phyloP scores from a whole-genome alignment of 2,888 invertebrate species.

The Amphimallon solstitiale region DNA sequence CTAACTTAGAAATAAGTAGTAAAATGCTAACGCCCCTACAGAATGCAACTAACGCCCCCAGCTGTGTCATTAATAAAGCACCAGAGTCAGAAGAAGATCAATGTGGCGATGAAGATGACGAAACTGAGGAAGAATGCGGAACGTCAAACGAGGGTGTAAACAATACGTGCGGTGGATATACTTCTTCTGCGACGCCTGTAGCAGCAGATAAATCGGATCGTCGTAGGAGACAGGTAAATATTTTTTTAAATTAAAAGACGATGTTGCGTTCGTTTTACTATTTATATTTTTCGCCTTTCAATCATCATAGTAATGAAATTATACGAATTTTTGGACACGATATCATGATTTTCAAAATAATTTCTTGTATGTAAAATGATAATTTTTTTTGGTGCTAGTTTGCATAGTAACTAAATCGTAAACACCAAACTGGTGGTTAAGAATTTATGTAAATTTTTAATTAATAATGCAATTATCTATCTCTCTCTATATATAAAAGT shows the following conservation, averaged over 20 bases:
- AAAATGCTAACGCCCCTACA: constrained; percentile 26
- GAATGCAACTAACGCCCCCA: neutral
- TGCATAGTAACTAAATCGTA: too few relatives aligned
- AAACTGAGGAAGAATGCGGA: constrained; percentile 30
- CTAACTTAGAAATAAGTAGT: constrained; percentile 26
- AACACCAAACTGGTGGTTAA: too few relatives aligned
- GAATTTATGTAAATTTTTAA: too few relatives aligned
- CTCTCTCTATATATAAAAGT: too few relatives aligned
- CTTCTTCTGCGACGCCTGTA: neutral
- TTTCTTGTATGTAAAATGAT: too few relatives aligned
- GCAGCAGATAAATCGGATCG: neutral
- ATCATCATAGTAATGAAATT: too few relatives aligned
- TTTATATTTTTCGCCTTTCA: too few relatives aligned
- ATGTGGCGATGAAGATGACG: constrained; percentile 31
- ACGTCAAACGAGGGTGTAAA: neutral
- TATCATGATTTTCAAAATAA: too few relatives aligned
- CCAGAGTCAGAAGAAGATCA: constrained; percentile 32
- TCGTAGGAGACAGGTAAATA: constrained; percentile 12
- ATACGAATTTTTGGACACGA: too few relatives aligned
- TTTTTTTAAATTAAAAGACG: neutral
- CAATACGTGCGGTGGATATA: constrained; percentile 17
- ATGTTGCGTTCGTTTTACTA: constrained; percentile 4
- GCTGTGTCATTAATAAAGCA: constrained; percentile 28
- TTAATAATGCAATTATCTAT: too few relatives aligned
- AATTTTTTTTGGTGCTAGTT: too few relatives aligned